Evolutionary conservation across 2,113 vertebrate species (phyloP).

Genomic region (Gila orcuttii): DNA sequence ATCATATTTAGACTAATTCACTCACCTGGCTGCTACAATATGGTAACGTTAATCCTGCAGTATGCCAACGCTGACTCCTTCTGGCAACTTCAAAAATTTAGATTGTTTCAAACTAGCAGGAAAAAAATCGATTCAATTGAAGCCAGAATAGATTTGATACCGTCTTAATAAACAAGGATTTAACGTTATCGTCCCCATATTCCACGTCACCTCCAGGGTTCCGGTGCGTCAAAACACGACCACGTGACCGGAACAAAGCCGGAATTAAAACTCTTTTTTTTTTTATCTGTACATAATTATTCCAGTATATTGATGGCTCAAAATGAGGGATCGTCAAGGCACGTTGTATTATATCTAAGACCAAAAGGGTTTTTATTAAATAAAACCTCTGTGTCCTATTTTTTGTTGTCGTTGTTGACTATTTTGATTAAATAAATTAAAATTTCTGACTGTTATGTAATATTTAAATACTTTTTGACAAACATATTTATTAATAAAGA

Average conservation of each 20-base stretch:
- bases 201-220: conserved; percentile 61
- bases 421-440: not conserved
- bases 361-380: not conserved
- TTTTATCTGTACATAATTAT: not conserved
- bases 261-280: not conserved
- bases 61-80: conserved; percentile 1
- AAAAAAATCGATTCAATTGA: not conserved
- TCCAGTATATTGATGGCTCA: not conserved
- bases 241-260: conserved; percentile 60
- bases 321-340: not conserved
- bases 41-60: not conserved
- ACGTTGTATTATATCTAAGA: not conserved
- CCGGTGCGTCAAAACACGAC: conserved; percentile 48
- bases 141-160: not conserved
- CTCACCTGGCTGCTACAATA: conserved; percentile 36
- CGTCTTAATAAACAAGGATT: not conserved
- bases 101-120: not conserved
- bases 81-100: not conserved
- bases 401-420: not conserved
- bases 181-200: conserved; percentile 7
- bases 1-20: not conserved
- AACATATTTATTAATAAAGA: not conserved
- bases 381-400: not conserved
- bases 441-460: not conserved
- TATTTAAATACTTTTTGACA: not conserved